Conservation (phyloP, 2,888 invertebrate species). For the Palloptera scutellata region DNA sequence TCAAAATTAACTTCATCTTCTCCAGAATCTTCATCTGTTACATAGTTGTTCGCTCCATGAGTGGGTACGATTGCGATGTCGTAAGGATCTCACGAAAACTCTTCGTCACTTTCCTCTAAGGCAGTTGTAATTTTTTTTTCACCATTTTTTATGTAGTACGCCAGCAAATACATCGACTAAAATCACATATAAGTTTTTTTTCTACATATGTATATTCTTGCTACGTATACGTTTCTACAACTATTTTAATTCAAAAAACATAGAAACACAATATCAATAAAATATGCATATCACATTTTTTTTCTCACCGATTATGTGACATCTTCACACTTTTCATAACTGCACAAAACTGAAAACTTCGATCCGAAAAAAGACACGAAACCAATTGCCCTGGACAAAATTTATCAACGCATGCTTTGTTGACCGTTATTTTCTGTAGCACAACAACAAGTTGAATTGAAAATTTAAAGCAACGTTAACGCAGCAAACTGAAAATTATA, state of each 20-base stretch:
- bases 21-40: no score
- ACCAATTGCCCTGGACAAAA: conserved; percentile 23
- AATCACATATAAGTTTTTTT: conserved; percentile 22
- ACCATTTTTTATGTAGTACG: conserved; percentile 13
- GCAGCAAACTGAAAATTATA: background rate
- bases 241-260: conserved; percentile 25
- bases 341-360: conserved; percentile 22
- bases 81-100: conserved; percentile 17
- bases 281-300: conserved; percentile 14
- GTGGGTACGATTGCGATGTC: no score
- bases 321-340: conserved; percentile 20
- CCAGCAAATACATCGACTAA: conserved; percentile 25
- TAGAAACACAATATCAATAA: conserved; percentile 15
- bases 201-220: conserved; percentile 12
- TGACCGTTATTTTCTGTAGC: conserved; percentile 1
- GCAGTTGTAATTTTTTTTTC: background rate
- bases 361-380: conserved; percentile 14
- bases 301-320: conserved; percentile 15
- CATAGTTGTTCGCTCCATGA: no score
- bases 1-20: conserved; percentile 19
- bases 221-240: conserved; percentile 12
- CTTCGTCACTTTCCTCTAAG: conserved; percentile 10
- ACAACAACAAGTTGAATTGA: conserved; percentile 10
- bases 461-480: conserved; percentile 6
- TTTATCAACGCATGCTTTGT: conserved; percentile 11